phyloP scores from a whole-genome alignment of 2,888 invertebrate species.

The Priocnemis perturbator region DNA sequence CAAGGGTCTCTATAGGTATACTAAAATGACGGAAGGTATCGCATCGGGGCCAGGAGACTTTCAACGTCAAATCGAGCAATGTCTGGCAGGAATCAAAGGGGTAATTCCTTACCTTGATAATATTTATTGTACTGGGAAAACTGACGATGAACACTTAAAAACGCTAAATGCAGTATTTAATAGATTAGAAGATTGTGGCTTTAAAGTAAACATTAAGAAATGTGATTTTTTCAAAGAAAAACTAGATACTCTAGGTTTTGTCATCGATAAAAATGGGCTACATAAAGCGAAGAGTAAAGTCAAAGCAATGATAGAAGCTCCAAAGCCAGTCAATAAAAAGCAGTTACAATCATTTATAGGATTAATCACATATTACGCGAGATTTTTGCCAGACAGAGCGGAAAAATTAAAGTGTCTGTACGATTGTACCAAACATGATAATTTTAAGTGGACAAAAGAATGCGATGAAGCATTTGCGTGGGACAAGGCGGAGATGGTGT shows the following conservation, averaged over 20 bases:
- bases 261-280: constrained; percentile 52
- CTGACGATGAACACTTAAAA: constrained; percentile 7
- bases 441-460: constrained; percentile 58
- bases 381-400: constrained; percentile 59
- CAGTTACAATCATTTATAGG: constrained; percentile 56
- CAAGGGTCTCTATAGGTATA: constrained; percentile 36
- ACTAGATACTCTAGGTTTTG: constrained; percentile 54
- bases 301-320: constrained; percentile 46
- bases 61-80: constrained; percentile 31
- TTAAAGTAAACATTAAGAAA: constrained; percentile 40
- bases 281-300: constrained; percentile 48
- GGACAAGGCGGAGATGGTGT: constrained; percentile 43
- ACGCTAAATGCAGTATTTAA: constrained; percentile 16
- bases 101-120: constrained; percentile 25
- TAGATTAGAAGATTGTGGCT: constrained; percentile 15
- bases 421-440: constrained; percentile 40
- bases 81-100: constrained; percentile 11
- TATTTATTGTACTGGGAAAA: constrained; percentile 17
- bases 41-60: constrained; percentile 37
- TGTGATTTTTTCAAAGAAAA: constrained; percentile 53
- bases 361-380: constrained; percentile 62
- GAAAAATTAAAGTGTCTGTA: constrained; percentile 54
- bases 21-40: constrained; percentile 33
- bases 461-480: constrained; percentile 56
- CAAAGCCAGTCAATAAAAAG: constrained; percentile 43